Evolutionary conservation across 2,113 vertebrate species (phyloP).

Genomic region (Lepidothrix coronata): DNA sequence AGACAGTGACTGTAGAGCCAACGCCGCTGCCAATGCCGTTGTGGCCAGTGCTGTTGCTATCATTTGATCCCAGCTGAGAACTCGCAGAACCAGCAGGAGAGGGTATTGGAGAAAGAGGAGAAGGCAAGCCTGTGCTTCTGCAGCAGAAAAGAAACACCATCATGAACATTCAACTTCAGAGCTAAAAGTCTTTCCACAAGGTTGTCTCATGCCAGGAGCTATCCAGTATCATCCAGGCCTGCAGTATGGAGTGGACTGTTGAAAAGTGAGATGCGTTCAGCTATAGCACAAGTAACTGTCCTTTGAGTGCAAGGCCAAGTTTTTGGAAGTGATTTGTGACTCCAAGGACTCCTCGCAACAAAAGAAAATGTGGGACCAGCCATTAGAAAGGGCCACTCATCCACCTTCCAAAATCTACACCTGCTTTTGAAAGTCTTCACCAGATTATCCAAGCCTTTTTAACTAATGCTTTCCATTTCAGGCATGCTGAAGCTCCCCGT

Average conservation of each 20-base stretch:
- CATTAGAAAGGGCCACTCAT: not conserved
- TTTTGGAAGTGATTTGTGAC: not conserved
- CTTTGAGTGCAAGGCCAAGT: not conserved
- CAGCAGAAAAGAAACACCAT: not conserved
- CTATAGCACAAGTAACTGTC: not conserved
- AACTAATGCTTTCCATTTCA: not conserved
- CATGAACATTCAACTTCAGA: not conserved
- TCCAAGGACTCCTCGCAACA: not conserved
- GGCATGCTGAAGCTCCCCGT: not conserved
- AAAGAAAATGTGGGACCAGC: not conserved
- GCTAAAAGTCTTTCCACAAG: not conserved
- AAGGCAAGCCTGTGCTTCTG: constrained; percentile 81
- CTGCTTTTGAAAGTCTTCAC: not conserved
- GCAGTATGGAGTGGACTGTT: not conserved
- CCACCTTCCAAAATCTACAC: not conserved
- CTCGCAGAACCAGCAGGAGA: constrained; percentile 79
- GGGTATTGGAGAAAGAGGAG: constrained; percentile 77
- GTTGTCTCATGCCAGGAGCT: not conserved
- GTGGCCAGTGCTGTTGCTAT: constrained; percentile 45
- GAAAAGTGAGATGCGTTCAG: not conserved
- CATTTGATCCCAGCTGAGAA: constrained; percentile 70
- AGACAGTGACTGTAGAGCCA: constrained; percentile 72
- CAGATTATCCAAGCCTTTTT: not conserved
- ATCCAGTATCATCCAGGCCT: not conserved
- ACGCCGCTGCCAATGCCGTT: not conserved